A percentile compares a stretch with the other conserved stretches of the same genome.
phyloP scores from a whole-genome alignment of 2,888 invertebrate species.

The Drosophila meridionalis region DNA sequence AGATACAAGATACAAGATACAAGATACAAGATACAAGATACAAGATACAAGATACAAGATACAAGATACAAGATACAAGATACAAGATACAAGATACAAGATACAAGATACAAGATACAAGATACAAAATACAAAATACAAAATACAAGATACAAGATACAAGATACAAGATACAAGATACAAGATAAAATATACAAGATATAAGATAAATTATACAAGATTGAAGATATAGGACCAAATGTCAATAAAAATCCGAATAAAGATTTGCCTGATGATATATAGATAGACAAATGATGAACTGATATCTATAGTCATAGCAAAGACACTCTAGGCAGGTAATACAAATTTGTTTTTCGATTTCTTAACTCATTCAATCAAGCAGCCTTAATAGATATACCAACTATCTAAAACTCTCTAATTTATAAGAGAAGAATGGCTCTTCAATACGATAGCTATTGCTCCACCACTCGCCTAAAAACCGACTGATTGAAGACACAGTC shows the following conservation, averaged over 20 bases:
- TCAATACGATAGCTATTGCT: too few relatives aligned
- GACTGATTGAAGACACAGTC: background rate
- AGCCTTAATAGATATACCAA: background rate
- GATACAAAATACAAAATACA: background rate
- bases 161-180: background rate
- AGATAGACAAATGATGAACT: background rate
- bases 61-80: background rate
- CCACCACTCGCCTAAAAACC: background rate
- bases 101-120: background rate
- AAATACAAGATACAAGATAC: background rate
- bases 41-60: background rate
- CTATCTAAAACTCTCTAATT: background rate
- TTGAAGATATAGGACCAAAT: background rate
- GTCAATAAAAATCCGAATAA: too few relatives aligned
- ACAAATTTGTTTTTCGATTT: too few relatives aligned
- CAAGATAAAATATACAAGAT: background rate
- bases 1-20: background rate
- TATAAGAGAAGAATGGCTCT: background rate
- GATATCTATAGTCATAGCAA: background rate
- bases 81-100: background rate
- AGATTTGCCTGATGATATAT: background rate
- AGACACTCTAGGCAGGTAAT: background rate
- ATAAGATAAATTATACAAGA: background rate
- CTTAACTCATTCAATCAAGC: background rate
- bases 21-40: background rate